Conservation (phyloP, 1,140 invertebrate species). For the Drosophila watanabei region DNA sequence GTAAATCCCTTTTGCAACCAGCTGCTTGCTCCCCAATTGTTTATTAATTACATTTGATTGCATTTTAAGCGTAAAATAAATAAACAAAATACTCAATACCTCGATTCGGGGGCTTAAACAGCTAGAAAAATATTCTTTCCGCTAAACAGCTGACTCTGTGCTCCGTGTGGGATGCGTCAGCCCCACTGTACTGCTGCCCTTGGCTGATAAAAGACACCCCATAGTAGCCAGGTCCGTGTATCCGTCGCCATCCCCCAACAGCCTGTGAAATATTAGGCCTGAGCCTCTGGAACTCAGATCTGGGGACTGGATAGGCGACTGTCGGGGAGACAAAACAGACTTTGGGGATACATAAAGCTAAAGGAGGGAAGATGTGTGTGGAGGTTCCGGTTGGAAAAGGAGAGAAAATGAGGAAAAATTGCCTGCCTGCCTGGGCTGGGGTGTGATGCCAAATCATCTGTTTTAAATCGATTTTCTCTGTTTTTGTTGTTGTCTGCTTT, state of each 20-base stretch:
- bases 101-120: neutral
- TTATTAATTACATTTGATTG: constrained; percentile 28
- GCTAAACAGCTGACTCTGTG: constrained; percentile 8
- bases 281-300: constrained; percentile 15
- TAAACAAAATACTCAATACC: neutral
- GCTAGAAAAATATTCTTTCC: constrained; percentile 6
- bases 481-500: constrained; percentile 43
- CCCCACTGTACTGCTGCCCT: constrained; percentile 32
- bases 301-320: constrained; percentile 15
- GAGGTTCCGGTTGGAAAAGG: constrained; percentile 8
- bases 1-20: neutral
- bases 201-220: constrained; percentile 22
- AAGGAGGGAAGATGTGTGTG: neutral
- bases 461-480: constrained; percentile 79
- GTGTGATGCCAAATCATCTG: constrained; percentile 80
- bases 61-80: neutral
- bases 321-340: constrained; percentile 28
- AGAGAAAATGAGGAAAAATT: constrained; percentile 5
- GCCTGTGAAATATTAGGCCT: constrained; percentile 57
- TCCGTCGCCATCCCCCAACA: constrained; percentile 21
- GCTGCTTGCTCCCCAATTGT: neutral
- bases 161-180: neutral
- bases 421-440: constrained; percentile 33
- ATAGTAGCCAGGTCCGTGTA: constrained; percentile 1
- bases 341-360: constrained; percentile 54